Evolutionary conservation across 2,797 vertebrate species (phyloP).

Genomic region (Phataginus tetradactyla): DNA sequence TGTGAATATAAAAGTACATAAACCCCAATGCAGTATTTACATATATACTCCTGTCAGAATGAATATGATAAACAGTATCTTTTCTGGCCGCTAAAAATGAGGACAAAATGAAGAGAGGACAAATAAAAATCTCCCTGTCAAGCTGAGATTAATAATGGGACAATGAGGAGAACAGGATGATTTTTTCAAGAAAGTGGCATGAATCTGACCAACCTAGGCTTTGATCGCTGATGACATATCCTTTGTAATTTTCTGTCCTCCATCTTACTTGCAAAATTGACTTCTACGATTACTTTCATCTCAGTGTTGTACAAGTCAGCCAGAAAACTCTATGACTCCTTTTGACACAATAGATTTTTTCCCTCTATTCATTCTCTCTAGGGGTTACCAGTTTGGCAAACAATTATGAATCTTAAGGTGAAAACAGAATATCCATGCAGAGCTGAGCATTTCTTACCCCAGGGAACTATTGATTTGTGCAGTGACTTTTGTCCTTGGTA

Average conservation of each 20-base stretch:
- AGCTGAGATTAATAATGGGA: slow-evolving; percentile 11
- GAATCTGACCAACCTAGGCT: not conserved
- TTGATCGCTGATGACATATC: not conserved
- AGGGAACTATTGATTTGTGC: slow-evolving; percentile 57
- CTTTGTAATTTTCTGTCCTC: not conserved
- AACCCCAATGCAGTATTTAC: not conserved
- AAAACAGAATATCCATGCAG: slow-evolving; percentile 34
- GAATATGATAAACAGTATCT: not conserved
- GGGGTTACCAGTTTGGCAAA: not conserved
- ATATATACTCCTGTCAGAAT: not conserved
- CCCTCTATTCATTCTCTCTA: not conserved
- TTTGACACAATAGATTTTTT: not conserved
- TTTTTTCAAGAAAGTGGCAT: not conserved
- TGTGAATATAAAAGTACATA: not conserved
- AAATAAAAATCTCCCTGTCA: not conserved
- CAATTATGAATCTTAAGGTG: not conserved
- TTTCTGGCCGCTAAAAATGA: slow-evolving; percentile 42
- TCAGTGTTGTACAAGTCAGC: not conserved
- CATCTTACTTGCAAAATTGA: not conserved
- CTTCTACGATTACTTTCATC: not conserved
- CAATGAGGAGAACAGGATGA: not conserved
- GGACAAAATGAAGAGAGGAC: not conserved
- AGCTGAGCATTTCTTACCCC: slow-evolving; percentile 48
- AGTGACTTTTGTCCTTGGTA: slow-evolving; percentile 61
- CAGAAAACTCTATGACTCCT: slow-evolving; percentile 10